Evolutionary conservation across 1,140 invertebrate genomes (phyloP), one percentile per base, ranked within the genome.

Genomic region (Heliconius nattereri): DNA sequence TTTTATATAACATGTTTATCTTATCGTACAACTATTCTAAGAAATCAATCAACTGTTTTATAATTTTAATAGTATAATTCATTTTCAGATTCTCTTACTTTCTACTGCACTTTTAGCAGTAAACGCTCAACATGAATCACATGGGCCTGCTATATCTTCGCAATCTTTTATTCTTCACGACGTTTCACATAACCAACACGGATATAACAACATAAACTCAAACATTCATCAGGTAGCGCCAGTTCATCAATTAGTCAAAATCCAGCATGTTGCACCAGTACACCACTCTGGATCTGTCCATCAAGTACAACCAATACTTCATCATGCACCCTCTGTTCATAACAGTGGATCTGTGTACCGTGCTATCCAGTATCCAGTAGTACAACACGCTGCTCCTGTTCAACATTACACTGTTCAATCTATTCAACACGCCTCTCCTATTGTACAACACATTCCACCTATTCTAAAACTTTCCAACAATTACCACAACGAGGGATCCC

Each of bases 61-160:
- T 45, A 3, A 20, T 71, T 66, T 75, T 57, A 9, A 40, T 80
- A 57, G 3, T 57, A 57, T 45, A 32, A 70, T 37, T 37, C 73
- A 60, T 45, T 76, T 81, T 72, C 73, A 87, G 86, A 76, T 89
- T 26, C 13, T 84, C 37, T 72, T 87, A 54, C 66, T 87, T 72
- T 78, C 80, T 20, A 60, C 82, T 52, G 82, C 83, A 16, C 23
- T 78, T 7, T 35, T 81, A 29, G 72, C 75, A 70, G 71, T 71
- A 29, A 81, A n/a, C 32, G 79, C 75, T 9, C 79, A 77, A 20
- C 73, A 79, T 54, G 72, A 81, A 20, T 26, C 49, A 52, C 75
- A 81, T n/a, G 79, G 79, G 19, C 71, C 66, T 16, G 79, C 79
- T 13, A 81, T 72, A 54, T 81, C 79, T 23, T 77, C 79, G 1